Evolutionary conservation across 1,140 invertebrate genomes (phyloP).

Genomic region (Orius insidiosus): DNA sequence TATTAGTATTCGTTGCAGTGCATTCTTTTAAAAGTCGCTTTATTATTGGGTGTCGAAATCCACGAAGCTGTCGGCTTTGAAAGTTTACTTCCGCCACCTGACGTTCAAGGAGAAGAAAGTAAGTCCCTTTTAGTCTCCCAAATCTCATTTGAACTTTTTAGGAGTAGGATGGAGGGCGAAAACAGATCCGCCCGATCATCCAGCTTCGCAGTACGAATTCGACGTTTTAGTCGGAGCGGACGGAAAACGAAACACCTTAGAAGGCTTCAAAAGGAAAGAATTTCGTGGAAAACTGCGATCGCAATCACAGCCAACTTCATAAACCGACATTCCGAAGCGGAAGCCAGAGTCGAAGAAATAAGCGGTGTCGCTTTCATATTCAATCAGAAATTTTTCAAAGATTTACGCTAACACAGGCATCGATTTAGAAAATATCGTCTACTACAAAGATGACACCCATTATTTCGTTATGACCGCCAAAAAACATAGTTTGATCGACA

Average conservation of each 20-base stretch:
- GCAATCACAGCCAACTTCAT: constrained; percentile 99
- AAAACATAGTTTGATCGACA: constrained; percentile 81
- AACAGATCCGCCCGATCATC: constrained; percentile 65
- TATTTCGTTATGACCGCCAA: constrained; percentile 99
- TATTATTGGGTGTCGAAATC: constrained; percentile 91
- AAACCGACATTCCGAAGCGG: constrained; percentile 72
- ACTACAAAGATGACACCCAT: constrained; percentile 97
- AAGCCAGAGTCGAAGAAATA: constrained; percentile 88
- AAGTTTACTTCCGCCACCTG: constrained; percentile 58
- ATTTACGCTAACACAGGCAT: constrained; percentile 81
- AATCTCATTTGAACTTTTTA: constrained; percentile 23
- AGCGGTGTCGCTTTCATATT: constrained; percentile 96
- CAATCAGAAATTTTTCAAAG: constrained; percentile 95
- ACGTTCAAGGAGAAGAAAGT: constrained; percentile 48
- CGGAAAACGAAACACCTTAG: constrained; percentile 87
- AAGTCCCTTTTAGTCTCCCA: constrained; percentile 26
- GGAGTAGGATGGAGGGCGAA: constrained; percentile 77
- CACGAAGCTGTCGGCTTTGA: constrained; percentile 87
- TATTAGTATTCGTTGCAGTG: constrained; percentile 94
- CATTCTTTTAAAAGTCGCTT: constrained; percentile 85
- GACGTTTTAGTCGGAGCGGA: constrained; percentile 93
- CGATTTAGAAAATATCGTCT: constrained; percentile 96
- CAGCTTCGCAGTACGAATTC: constrained; percentile 86
- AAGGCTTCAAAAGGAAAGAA: constrained; percentile 84
- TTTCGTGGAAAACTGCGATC: constrained; percentile 95